Percentiles rank a stretch among this genome's conserved stretches.
These are phyloP conservation scores for Oreochromis mossambicus DNA, from an alignment of 2,797 vertebrate genomes.

Conservation along the genomic window DNA sequence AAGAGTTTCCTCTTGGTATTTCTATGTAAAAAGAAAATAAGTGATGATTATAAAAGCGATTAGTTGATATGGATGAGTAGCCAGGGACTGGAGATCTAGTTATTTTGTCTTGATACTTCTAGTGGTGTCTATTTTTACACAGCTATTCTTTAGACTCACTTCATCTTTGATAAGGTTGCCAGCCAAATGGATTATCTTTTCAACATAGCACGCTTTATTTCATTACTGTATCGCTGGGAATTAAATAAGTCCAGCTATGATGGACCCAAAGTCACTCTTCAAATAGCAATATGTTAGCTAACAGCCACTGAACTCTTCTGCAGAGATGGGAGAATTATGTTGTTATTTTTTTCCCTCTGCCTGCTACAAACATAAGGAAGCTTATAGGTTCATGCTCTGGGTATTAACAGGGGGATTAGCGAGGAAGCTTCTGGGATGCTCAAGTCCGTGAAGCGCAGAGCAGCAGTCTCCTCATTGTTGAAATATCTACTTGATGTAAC, in stretches of 20 bases:
- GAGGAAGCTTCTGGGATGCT: slow-evolving; percentile 43
- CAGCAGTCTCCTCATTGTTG: slow-evolving; percentile 42
- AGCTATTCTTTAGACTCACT: slow-evolving; percentile 23
- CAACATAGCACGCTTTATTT: slow-evolving; percentile 38
- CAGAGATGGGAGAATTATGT: slow-evolving; percentile 54
- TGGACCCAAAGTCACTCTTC: slow-evolving; percentile 52
- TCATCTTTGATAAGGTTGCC: slow-evolving; percentile 40
- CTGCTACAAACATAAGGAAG: slow-evolving; percentile 56
- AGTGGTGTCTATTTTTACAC: slow-evolving; percentile 15
- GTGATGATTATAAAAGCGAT: slow-evolving; percentile 41
- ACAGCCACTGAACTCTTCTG: slow-evolving; percentile 53
- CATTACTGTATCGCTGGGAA: slow-evolving; percentile 42
- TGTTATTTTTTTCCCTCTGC: slow-evolving; percentile 35
- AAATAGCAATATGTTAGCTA: slow-evolving; percentile 56
- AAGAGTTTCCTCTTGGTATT: slow-evolving; percentile 13
- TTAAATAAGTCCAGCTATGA: slow-evolving; percentile 34
- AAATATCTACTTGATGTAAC: slow-evolving; percentile 43
- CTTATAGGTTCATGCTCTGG: slow-evolving; percentile 69
- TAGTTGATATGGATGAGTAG: neutral
- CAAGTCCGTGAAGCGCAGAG: slow-evolving; percentile 39
- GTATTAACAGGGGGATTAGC: slow-evolving; percentile 72
- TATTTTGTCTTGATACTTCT: neutral
- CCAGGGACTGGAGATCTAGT: slow-evolving; percentile 33
- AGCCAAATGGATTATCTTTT: slow-evolving; percentile 58
- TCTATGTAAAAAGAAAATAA: slow-evolving; percentile 23